Conservation (phyloP, 2,113 vertebrate species). For the Gadus macrocephalus region DNA sequence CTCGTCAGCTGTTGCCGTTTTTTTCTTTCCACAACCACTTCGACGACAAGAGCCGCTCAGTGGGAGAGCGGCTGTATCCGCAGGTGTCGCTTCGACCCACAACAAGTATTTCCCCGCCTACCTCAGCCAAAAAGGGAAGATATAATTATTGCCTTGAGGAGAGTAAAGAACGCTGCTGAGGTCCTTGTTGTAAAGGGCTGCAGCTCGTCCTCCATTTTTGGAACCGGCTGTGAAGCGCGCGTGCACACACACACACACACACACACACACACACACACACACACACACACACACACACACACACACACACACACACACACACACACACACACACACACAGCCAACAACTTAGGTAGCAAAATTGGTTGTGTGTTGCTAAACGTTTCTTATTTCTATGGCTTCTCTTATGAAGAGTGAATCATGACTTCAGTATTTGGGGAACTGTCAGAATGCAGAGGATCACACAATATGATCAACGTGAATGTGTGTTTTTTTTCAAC, state of each 20-base stretch:
- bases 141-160: slow-evolving; percentile 10
- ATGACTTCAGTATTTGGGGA: no score
- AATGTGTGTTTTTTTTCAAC: no score
- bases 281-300: background rate
- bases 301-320: background rate
- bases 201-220: no score
- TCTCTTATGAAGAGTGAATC: no score
- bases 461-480: no score
- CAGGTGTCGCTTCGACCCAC: background rate
- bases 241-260: no score
- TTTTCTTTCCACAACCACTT: no score
- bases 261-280: background rate
- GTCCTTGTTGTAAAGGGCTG: background rate
- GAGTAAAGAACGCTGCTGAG: slow-evolving; percentile 7
- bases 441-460: no score
- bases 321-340: background rate
- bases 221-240: background rate
- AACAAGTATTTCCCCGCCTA: slow-evolving; percentile 41
- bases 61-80: no score
- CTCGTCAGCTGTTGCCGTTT: no score
- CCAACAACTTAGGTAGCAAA: background rate
- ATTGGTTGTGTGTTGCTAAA: slow-evolving; percentile 1
- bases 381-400: no score
- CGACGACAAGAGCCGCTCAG: no score
- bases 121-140: slow-evolving; percentile 61